A percentile compares a stretch with the other conserved stretches of the same genome.
Conservation (phyloP, 2,113 vertebrate species). For the Bujurquina vittata region DNA sequence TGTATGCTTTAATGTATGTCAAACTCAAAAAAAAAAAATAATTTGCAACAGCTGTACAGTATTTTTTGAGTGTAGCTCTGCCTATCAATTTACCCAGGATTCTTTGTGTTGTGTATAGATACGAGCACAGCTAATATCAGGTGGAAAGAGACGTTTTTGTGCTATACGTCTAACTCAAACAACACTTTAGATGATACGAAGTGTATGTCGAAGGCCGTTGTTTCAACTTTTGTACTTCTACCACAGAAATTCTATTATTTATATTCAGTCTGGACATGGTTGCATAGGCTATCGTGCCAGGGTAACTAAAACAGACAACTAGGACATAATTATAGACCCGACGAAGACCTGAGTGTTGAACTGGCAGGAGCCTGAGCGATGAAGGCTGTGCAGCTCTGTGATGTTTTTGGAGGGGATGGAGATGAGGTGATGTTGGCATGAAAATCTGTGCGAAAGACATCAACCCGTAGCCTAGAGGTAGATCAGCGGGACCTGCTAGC, state of each 20-base stretch:
- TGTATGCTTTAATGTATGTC: neutral
- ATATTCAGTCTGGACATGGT: neutral
- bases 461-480: neutral
- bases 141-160: neutral
- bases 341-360: neutral
- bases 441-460: neutral
- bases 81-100: neutral
- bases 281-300: neutral
- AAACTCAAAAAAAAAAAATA: neutral
- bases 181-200: neutral
- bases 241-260: neutral
- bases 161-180: neutral
- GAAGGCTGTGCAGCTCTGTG: neutral
- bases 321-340: neutral
- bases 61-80: neutral
- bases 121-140: neutral
- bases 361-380: neutral
- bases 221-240: neutral
- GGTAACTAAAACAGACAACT: neutral
- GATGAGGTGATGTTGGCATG: conserved; percentile 42
- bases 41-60: neutral
- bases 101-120: neutral
- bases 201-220: neutral
- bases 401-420: neutral
- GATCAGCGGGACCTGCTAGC: neutral